Evolutionary conservation across 2,797 vertebrate species (phyloP).

Genomic region (Macrochelys suwanniensis): DNA sequence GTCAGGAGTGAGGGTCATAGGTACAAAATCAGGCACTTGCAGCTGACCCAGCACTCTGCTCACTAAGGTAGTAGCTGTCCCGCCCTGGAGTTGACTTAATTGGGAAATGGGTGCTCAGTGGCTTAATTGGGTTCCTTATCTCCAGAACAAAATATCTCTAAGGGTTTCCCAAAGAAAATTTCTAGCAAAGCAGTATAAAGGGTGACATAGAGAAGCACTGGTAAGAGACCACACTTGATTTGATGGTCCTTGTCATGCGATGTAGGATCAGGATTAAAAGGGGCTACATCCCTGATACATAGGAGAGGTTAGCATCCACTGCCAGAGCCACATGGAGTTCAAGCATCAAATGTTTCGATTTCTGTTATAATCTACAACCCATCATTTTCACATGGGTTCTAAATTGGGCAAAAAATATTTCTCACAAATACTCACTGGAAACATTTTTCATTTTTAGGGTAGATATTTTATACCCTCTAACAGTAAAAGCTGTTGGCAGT

Average conservation of each 20-base stretch:
- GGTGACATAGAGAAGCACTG: not conserved
- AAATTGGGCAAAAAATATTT: not conserved
- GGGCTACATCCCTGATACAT: too few species aligned
- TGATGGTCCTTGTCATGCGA: not conserved
- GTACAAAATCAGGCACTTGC: too few species aligned
- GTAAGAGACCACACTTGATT: not conserved
- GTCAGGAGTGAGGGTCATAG: too few species aligned
- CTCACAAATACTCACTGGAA: not conserved
- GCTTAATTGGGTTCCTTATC: too few species aligned
- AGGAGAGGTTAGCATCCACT: not conserved
- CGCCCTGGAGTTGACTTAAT: too few species aligned
- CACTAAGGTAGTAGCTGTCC: too few species aligned
- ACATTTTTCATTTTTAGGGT: not conserved
- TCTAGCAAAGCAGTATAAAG: not conserved
- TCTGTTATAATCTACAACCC: not conserved
- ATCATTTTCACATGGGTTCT: not conserved
- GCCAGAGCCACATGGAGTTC: not conserved
- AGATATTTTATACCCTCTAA: not conserved
- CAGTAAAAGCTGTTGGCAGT: not conserved
- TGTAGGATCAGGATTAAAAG: not conserved
- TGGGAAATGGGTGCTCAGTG: too few species aligned
- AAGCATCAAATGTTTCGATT: not conserved
- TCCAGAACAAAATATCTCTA: not conserved
- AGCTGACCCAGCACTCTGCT: too few species aligned
- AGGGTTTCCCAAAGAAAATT: not conserved